These are phyloP conservation scores for Parnassius glacialis DNA, from an alignment of 2,888 invertebrate species.

Conservation along the genomic window DNA sequence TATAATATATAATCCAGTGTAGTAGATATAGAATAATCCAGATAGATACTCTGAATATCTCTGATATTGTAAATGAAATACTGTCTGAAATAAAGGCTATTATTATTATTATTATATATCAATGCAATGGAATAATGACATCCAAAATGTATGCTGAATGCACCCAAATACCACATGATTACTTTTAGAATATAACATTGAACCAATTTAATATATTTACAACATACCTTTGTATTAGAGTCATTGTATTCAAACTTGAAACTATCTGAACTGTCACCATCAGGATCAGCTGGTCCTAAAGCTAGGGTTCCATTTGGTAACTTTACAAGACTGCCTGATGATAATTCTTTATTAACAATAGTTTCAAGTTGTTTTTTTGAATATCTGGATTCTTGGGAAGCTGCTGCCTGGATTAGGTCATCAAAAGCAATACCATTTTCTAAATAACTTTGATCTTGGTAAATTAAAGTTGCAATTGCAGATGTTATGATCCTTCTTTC, in stretches of 20 bases:
- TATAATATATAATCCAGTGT: too few species aligned
- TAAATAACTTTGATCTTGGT: slow-evolving; percentile 86
- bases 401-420: slow-evolving; percentile 84
- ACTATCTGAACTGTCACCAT: slow-evolving; percentile 78
- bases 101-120: too few species aligned
- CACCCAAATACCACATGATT: too few species aligned
- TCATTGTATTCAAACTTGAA: slow-evolving; percentile 73
- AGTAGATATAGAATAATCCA: too few species aligned
- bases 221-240: slow-evolving; percentile 64
- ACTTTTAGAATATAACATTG: too few species aligned
- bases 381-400: slow-evolving; percentile 83
- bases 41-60: too few species aligned
- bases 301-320: slow-evolving; percentile 85
- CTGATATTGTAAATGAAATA: too few species aligned
- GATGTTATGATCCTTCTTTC: slow-evolving; percentile 83
- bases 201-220: background rate
- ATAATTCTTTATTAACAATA: slow-evolving; percentile 85
- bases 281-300: slow-evolving; percentile 82
- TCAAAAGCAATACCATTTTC: slow-evolving; percentile 86
- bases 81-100: too few species aligned
- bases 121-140: too few species aligned
- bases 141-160: too few species aligned
- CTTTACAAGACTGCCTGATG: slow-evolving; percentile 84
- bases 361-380: slow-evolving; percentile 83
- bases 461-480: slow-evolving; percentile 86